These are phyloP conservation scores for Ectemnius lituratus DNA, from an alignment of 2,888 invertebrate genomes.

Conservation along the genomic window DNA sequence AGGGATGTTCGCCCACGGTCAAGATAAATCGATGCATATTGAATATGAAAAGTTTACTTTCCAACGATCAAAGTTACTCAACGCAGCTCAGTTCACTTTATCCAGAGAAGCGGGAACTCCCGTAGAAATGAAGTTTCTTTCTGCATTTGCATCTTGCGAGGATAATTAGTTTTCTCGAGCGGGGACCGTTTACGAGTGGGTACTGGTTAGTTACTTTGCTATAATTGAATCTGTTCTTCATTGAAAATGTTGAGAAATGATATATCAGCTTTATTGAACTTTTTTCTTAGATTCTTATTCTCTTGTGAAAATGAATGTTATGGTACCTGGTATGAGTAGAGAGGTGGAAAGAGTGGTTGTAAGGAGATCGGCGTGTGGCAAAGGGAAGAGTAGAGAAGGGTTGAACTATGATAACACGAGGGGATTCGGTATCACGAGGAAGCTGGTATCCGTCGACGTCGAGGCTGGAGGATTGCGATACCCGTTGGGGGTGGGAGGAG, in stretches of 20 bases:
- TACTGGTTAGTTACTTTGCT: too few species aligned
- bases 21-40: conserved; percentile 14
- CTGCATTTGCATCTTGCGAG: conserved; percentile 37
- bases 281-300: too few species aligned
- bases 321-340: too few species aligned
- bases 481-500: conserved; percentile 58
- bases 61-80: conserved; percentile 28
- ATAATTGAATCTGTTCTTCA: too few species aligned
- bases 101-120: conserved; percentile 8
- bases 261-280: too few species aligned
- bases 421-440: conserved; percentile 18
- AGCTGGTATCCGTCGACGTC: conserved; percentile 39
- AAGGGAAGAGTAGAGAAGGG: too few species aligned
- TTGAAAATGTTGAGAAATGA: too few species aligned
- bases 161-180: conserved; percentile 24
- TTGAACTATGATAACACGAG: background rate
- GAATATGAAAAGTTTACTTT: conserved; percentile 17
- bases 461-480: conserved; percentile 36
- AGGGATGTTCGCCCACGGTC: too few species aligned
- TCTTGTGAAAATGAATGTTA: too few species aligned
- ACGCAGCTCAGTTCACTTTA: background rate
- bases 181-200: too few species aligned
- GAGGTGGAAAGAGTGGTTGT: too few species aligned
- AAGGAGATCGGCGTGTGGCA: too few species aligned
- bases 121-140: conserved; percentile 14